Percentiles rank a stretch among this genome's conserved stretches.
These are phyloP conservation scores for Nipponia nippon DNA, from an alignment of 2,113 vertebrate species.

Conservation along the genomic window DNA sequence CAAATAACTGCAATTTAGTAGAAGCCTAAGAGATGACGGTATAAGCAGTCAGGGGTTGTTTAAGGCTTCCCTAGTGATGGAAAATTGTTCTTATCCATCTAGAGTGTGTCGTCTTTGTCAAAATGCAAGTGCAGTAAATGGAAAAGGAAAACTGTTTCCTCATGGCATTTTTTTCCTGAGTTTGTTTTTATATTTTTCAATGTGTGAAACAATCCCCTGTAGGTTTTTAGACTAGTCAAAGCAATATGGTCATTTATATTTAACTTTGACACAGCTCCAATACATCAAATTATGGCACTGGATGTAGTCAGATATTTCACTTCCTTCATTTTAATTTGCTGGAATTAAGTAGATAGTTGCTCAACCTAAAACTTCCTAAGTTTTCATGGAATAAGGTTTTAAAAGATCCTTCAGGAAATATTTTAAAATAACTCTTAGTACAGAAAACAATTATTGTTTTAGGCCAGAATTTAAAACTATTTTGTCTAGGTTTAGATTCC, in stretches of 20 bases:
- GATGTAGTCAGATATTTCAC: background rate
- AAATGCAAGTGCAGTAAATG: slow-evolving; percentile 46
- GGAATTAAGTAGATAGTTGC: background rate
- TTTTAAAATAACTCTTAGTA: background rate
- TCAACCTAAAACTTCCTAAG: background rate
- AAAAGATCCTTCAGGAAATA: background rate
- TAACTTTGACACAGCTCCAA: slow-evolving; percentile 27
- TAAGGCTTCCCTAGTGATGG: slow-evolving; percentile 72
- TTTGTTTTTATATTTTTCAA: background rate
- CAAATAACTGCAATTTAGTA: slow-evolving; percentile 76
- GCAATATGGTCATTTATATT: slow-evolving; percentile 19
- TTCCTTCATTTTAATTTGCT: slow-evolving; percentile 42
- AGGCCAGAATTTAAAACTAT: background rate
- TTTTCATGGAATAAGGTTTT: background rate
- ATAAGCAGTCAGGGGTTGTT: slow-evolving; percentile 68
- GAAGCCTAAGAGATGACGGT: slow-evolving; percentile 60
- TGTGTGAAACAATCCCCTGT: background rate
- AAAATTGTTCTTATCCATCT: slow-evolving; percentile 71
- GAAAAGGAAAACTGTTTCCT: slow-evolving; percentile 21
- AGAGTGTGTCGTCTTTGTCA: slow-evolving; percentile 21
- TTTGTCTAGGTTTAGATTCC: background rate
- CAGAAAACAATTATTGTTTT: background rate
- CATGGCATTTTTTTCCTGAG: background rate
- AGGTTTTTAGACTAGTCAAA: slow-evolving; percentile 2
- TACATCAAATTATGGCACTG: background rate